Evolutionary conservation across 2,888 invertebrate species (phyloP), one percentile per base, ranked within the genome.

Genomic region (Physocephala rufipes): DNA sequence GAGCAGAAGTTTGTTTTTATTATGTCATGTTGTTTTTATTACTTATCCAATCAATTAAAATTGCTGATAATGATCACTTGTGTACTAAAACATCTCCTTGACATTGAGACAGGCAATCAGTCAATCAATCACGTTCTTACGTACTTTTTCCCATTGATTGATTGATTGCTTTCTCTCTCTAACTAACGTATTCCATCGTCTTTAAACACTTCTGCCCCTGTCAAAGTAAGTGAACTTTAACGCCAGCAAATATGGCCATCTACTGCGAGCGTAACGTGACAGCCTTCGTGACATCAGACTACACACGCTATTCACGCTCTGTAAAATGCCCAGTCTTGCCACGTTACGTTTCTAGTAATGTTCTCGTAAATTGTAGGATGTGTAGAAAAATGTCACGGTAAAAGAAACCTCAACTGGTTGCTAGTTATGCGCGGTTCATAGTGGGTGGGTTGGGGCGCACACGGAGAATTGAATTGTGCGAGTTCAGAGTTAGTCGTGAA

Each of bases 331-430:
- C 21, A 13, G 55, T 55, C 9, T 19, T 19, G 51, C 1, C 19
- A 12, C 51, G 16, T 2, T 51, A 51, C 51, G 16, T 16, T 51
- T 4, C 16, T n/a, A 30, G 16, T 21, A 1, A 24, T 36, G 24
- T 24, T 1, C 2, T 15, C 5, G 51, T 19, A 19, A 12, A 16
- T 51, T 16, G 13, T 7, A 53, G 16, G 30, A 43, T n/a, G n/a
- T n/a, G 59, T 67, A 28, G 28, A 59, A 67, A 61, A 64, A 70
- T 64, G 65, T 21, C n/a, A 66, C 28, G 51, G 30, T n/a, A 24
- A 55, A 51, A 51, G 19, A 2, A 49, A 15, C 16, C 16, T n/a
- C 4, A 49, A 3, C n/a, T 45, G 16, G 51, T 4, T 19, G 7
- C 19, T 19, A 2, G 5, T 16, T n/a, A n/a, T 51, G 16, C 51